phyloP scores from a whole-genome alignment of 2,113 vertebrate species.

The Megaptera novaeangliae region DNA sequence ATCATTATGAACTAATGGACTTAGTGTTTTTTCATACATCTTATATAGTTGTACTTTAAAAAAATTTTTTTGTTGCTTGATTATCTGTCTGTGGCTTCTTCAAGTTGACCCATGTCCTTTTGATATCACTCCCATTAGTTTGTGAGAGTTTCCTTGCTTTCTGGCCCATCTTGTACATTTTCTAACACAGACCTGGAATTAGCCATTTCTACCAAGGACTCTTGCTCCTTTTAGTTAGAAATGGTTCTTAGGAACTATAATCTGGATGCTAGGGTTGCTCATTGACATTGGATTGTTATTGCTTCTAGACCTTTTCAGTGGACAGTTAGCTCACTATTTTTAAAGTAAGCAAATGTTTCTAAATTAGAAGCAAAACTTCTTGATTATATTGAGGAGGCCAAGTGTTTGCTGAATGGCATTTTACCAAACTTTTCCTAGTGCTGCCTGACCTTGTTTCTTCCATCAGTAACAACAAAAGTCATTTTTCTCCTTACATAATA shows the following conservation, averaged over 20 bases:
- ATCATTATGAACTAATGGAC: not conserved
- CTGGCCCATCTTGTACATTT: not conserved
- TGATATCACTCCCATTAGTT: not conserved
- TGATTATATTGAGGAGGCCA: not conserved
- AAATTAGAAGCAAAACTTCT: conserved; percentile 33
- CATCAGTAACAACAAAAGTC: conserved; percentile 55
- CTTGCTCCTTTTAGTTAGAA: conserved; percentile 4
- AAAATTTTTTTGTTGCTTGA: too few species aligned
- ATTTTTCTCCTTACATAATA: conserved; percentile 49
- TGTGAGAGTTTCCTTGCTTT: not conserved
- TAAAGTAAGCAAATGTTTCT: not conserved
- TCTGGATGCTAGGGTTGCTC: not conserved
- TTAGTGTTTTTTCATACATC: not conserved
- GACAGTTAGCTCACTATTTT: conserved; percentile 4
- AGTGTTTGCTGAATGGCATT: not conserved
- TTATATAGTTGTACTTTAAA: not conserved
- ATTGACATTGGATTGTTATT: not conserved
- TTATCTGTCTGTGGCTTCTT: not conserved
- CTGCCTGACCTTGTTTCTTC: conserved; percentile 45
- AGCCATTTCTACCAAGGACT: not conserved
- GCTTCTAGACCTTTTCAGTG: not conserved
- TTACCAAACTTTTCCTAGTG: conserved; percentile 59
- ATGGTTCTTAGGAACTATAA: not conserved
- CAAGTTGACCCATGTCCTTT: not conserved
- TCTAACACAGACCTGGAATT: not conserved